Evolutionary conservation across 2,888 invertebrate genomes (phyloP), one percentile per base, ranked within the genome.

Genomic region (Drosophila setosimentum): DNA sequence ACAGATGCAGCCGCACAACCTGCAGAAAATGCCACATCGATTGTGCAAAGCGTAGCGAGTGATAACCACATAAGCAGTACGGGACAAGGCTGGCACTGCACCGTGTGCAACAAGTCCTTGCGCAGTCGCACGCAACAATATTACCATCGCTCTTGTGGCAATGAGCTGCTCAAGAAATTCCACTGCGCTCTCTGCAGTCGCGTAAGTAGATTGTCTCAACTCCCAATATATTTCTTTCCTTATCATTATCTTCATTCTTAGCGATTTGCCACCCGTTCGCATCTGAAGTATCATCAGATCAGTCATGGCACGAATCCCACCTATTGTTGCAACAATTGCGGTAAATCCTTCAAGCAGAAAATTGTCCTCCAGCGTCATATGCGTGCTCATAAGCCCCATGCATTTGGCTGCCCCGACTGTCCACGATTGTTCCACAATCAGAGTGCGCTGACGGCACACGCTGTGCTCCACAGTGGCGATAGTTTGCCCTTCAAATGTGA

Each of bases 331-430:
- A 62, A 54, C 5, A 35, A 68, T 1, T 97, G 97, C 82, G 94
- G 94, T 1, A 96, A 96, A 90, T 94, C 94, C 33, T 97, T 97
- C 92, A 94, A 95, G 40, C 96, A 96, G 79, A 94, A 94, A 91
- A 95, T 95, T 49, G 96, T 96, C 91, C 93, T 97, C 42, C 95
- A 95, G 74, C 94, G 96, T 50, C 97, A 97, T 87, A 94, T 95
- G 92, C 92, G 94, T n/a, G 94, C 94, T 65, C 96, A 96, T 87
- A 94, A 94, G 7, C 93, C 94, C 91, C 68, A 68, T 2, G 58
- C 67, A 10, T 79, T 87, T 30, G 89, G 93, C 0, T 96, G 96
- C 82, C 88, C 92, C 0, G 94, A 94, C 73, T 96, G 96, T 91
- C 94, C 94, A 37, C 95, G 95, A 82, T 93, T 94, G 6, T 96